Conservation (phyloP, 2,797 vertebrate genomes). For the Aldrovandia affinis region DNA sequence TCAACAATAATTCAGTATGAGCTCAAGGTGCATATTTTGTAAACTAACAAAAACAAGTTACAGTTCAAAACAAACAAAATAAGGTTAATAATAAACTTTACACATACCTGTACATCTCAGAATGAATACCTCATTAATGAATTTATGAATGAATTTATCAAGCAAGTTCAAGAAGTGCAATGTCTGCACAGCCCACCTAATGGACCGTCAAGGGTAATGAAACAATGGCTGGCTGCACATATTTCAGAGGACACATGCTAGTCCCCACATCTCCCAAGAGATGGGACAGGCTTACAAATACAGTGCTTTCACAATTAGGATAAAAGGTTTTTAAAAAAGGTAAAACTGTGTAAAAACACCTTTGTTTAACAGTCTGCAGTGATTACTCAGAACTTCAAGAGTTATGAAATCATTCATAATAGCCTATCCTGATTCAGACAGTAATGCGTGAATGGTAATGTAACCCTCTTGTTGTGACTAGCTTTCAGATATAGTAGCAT, state of each 20-base stretch:
- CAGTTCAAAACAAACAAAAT: too few relatives aligned
- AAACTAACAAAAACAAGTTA: too few relatives aligned
- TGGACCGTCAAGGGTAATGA: neutral
- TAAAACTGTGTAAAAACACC: neutral
- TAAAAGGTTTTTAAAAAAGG: neutral
- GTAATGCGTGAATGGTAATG: neutral
- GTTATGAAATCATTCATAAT: neutral
- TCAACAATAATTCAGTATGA: too few relatives aligned
- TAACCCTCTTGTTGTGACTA: neutral
- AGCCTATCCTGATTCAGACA: neutral
- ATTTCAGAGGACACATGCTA: neutral
- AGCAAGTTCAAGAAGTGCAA: neutral
- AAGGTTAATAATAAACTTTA: too few relatives aligned
- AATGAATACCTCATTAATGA: neutral
- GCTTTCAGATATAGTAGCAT: neutral
- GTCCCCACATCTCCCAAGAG: neutral
- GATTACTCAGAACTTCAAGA: neutral
- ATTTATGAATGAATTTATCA: neutral
- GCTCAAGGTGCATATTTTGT: too few relatives aligned
- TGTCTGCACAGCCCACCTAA: too few relatives aligned
- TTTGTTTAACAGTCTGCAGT: neutral
- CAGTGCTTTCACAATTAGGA: neutral
- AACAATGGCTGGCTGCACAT: neutral
- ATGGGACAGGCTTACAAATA: neutral
- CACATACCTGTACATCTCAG: neutral